phyloP scores from a whole-genome alignment of 1,140 invertebrate genomes.

The Parasteatoda tepidariorum region DNA sequence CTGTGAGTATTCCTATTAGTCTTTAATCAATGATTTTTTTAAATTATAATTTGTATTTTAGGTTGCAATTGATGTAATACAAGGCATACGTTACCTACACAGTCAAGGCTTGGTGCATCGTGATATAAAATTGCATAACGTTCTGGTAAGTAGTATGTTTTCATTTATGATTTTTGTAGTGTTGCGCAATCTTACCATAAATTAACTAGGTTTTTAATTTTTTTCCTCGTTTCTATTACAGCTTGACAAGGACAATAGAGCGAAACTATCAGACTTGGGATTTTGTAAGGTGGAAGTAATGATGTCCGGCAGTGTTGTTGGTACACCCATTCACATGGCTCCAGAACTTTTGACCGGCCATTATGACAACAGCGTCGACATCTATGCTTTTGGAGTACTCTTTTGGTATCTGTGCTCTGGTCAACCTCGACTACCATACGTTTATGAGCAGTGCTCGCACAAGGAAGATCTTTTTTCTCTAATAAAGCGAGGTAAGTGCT shows the following conservation, averaged over 20 bases:
- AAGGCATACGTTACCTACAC: conserved; percentile 88
- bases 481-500: conserved; percentile 52
- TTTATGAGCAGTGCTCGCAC: conserved; percentile 87
- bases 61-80: conserved; percentile 83
- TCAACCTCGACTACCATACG: conserved; percentile 80
- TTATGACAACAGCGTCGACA: conserved; percentile 89
- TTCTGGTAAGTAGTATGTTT: conserved; percentile 46
- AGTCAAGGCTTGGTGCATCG: conserved; percentile 85
- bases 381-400: conserved; percentile 91
- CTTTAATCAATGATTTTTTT: too few species aligned
- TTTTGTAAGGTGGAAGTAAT: conserved; percentile 93
- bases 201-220: too few species aligned
- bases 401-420: conserved; percentile 93
- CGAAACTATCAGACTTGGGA: conserved; percentile 87
- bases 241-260: conserved; percentile 80
- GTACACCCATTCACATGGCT: conserved; percentile 93
- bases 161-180: too few species aligned
- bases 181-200: not conserved
- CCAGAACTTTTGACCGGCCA: conserved; percentile 85
- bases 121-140: conserved; percentile 78
- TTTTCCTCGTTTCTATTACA: conserved; percentile 3
- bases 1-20: too few species aligned
- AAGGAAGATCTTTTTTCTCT: conserved; percentile 74
- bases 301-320: conserved; percentile 87
- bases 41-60: not conserved